Base-by-base conservation (phyloP, 2,113 vertebrate genomes). In the Thryonomys swinderianus region DNA sequence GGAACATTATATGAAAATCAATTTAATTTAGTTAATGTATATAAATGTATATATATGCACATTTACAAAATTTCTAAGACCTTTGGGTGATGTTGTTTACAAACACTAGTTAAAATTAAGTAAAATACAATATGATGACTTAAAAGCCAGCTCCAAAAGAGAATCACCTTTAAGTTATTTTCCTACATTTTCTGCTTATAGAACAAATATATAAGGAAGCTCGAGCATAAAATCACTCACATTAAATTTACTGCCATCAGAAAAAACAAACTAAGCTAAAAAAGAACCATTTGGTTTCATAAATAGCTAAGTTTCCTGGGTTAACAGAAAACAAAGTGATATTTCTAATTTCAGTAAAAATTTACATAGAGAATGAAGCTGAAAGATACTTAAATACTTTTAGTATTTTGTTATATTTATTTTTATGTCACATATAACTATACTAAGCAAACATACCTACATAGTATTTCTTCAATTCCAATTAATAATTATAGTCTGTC, bases 161-260 rank as follows among this genome's bases (percentile, higher is more conserved):
- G 93, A 90, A 97, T 95, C 88, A 81, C 42, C 53, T 92, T 95
- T 92, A 93, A 95, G 69, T 86, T 97, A 69, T 73, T 91, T 96
- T 96, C 32, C 45, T 95, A 14, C 89, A 96, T 97, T 96, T 97
- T 97, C 92, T 96, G 94, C 93, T 97, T 96, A 96, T 90, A 95
- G 57, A 93, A 93, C 95, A 96, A 93, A 96, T 93, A 93, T 69
- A 57, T 92, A 90, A 93, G 91, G 85, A 97, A 97, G 96, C 61
- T 97, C 16, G 91, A 94, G 95, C 95, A 97, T 86, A 97, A 97
- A 96, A 96, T 97, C 78, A 79, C 94, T 91, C 76, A 90, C 34
- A 95, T 83, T 93, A 94, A 97, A 94, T 97, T 96, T 96, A 94
- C 93, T 90, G 85, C 27, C 25, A 83, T 88, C 67, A 88, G 67